Evolutionary conservation across 2,888 invertebrate species (phyloP), one percentile per base, ranked within the genome.

Genomic region (Yponomeuta sedellus): DNA sequence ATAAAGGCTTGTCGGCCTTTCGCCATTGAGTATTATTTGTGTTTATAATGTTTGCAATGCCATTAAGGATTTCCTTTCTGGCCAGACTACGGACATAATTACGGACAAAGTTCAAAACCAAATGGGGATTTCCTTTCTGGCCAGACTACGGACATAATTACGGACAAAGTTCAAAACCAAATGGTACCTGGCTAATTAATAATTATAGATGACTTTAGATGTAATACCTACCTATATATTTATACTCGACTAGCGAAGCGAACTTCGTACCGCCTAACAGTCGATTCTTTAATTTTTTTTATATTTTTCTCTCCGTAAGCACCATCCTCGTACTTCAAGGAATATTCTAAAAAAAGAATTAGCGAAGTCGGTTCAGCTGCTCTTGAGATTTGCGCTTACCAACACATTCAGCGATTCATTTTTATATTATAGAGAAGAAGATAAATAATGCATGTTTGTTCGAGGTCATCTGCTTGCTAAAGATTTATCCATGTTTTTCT

Each of bases 131-230:
- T 64, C 67, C 66, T 67, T 67, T 63, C 63, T 56, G 44, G 16
- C 12, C 44, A 52, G 44, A 52, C 12, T 16, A 16, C 44, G 16
- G n/a, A 16, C 44, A 52, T 52, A 34, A 34, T 34, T 34, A 52
- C 16, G 16, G 19, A 25, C 67, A 68, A 67, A 64, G 67, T 67
- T 69, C 68, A 69, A 69, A 66, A 66, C 66, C 68, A 68, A 64
- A 69, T 64, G 57, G 25, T 57, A 19, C 57, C 57, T 19, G 59
- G 25, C 52, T 12, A 20, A 56, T 69, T 44, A 56, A 65, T 62
- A 58, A n/a, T n/a, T n/a, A 12, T 44, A 12, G 44, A 44, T 12
- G 28, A 28, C 28, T 28, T 28, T 34, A 34, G 34, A 34, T 34
- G 34, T 34, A 34, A 34, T 34, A 34, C 34, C 34, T 34, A 34